A percentile compares a stretch with the other conserved stretches of the same genome.
Evolutionary conservation across 2,797 vertebrate genomes (phyloP).

Genomic region (Phataginus tetradactyla): DNA sequence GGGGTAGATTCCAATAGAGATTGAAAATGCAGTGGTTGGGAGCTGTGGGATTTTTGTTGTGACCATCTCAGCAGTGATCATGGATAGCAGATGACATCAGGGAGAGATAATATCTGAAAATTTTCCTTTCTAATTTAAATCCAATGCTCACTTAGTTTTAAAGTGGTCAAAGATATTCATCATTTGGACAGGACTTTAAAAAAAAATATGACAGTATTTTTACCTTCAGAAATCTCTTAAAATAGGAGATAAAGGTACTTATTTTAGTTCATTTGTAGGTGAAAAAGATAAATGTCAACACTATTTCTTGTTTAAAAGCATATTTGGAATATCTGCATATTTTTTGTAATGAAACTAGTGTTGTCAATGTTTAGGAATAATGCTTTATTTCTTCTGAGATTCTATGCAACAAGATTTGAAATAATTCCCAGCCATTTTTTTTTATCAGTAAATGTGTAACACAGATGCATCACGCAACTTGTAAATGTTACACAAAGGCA

Average conservation of each 20-base stretch:
- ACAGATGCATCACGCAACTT: background rate
- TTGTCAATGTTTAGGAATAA: background rate
- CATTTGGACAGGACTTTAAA: background rate
- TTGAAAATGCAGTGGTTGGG: background rate
- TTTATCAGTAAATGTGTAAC: background rate
- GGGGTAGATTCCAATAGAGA: background rate
- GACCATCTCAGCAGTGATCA: background rate
- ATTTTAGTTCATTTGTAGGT: background rate
- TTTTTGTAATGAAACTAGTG: background rate
- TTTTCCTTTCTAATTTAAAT: conserved; percentile 36
- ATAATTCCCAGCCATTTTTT: background rate
- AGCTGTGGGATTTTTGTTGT: background rate
- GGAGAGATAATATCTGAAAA: background rate
- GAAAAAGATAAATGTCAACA: conserved; percentile 33
- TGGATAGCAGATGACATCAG: conserved; percentile 19
- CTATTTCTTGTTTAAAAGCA: conserved; percentile 35
- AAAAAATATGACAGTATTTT: background rate
- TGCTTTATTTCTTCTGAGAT: background rate
- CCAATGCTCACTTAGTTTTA: conserved; percentile 40
- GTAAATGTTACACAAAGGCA: background rate
- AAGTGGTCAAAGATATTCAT: background rate
- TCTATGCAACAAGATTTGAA: background rate
- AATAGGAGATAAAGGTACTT: background rate
- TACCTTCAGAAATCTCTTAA: conserved; percentile 33
- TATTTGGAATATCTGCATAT: conserved; percentile 5